A percentile compares a stretch with the other conserved stretches of the same genome.
These are phyloP conservation scores for Drosophila phalerata DNA, from an alignment of 2,888 invertebrate species.

Conservation along the genomic window DNA sequence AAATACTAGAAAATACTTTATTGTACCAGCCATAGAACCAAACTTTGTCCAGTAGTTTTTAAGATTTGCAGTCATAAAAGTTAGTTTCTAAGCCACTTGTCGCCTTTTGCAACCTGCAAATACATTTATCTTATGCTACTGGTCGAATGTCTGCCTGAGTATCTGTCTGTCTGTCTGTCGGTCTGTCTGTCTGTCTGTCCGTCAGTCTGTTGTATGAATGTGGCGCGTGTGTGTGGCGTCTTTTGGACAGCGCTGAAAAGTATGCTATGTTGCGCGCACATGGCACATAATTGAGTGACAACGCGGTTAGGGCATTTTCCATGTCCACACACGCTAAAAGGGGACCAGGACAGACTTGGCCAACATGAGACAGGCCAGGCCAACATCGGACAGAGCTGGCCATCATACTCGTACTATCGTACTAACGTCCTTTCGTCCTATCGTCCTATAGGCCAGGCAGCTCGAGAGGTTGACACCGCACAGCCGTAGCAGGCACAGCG, in stretches of 20 bases:
- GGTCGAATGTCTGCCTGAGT: conserved; percentile 4
- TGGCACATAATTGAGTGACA: conserved; percentile 81
- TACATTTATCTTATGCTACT: background rate
- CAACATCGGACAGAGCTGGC: conserved; percentile 1
- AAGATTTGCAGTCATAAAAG: too few relatives aligned
- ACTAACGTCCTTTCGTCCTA: too few relatives aligned
- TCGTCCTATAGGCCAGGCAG: background rate
- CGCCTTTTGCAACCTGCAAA: too few relatives aligned
- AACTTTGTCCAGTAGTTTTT: too few relatives aligned
- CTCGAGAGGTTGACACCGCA: conserved; percentile 30
- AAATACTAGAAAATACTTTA: too few relatives aligned
- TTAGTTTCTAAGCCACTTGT: too few relatives aligned
- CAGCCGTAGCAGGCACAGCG: conserved; percentile 46
- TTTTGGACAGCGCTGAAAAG: conserved; percentile 74
- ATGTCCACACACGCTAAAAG: conserved; percentile 42
- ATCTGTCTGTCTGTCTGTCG: background rate
- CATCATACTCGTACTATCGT: too few relatives aligned
- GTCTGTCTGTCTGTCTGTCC: background rate
- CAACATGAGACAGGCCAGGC: background rate
- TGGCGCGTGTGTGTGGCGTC: conserved; percentile 19
- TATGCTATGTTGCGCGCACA: conserved; percentile 70
- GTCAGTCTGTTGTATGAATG: background rate
- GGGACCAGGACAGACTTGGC: conserved; percentile 6
- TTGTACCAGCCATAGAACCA: too few relatives aligned
- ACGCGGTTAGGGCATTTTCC: conserved; percentile 76